Conservation (phyloP, 1,140 invertebrate species). For the Diorhabda sublineata region DNA sequence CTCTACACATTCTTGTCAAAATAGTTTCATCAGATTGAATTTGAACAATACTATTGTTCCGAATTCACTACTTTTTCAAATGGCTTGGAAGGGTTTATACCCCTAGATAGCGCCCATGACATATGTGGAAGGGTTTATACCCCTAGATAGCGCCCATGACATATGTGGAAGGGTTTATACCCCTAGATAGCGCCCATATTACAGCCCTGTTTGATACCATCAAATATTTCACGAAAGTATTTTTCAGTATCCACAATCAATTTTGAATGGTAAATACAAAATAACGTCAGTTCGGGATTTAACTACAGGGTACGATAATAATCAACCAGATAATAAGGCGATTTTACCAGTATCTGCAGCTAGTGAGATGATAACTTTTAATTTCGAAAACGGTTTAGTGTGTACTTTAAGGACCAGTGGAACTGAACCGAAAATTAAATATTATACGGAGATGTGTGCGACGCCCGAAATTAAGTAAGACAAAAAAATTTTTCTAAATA, state of each 20-base stretch:
- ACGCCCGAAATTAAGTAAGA: constrained; percentile 59
- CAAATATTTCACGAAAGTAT: constrained; percentile 48
- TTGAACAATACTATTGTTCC: too few relatives aligned
- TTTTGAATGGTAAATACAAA: constrained; percentile 66
- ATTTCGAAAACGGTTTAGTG: constrained; percentile 81
- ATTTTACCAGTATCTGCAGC: constrained; percentile 71
- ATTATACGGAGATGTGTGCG: constrained; percentile 88
- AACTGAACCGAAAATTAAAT: constrained; percentile 98
- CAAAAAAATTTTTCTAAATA: too few relatives aligned
- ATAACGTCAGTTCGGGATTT: constrained; percentile 80
- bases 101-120: too few relatives aligned
- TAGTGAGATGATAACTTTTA: constrained; percentile 96
- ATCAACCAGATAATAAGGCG: constrained; percentile 66
- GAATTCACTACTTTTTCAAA: too few relatives aligned
- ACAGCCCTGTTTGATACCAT: constrained; percentile 50
- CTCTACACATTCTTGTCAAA: too few relatives aligned
- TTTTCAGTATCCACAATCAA: constrained; percentile 71
- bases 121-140: too few relatives aligned
- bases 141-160: too few relatives aligned
- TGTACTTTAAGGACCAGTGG: constrained; percentile 92
- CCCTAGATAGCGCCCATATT: too few relatives aligned
- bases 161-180: too few relatives aligned
- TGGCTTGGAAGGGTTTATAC: too few relatives aligned
- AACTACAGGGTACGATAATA: constrained; percentile 82
- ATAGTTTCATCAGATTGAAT: too few relatives aligned